Evolutionary conservation across 1,140 invertebrate genomes (phyloP), one percentile per base, ranked within the genome.

Genomic region (Drosophila willistoni): DNA sequence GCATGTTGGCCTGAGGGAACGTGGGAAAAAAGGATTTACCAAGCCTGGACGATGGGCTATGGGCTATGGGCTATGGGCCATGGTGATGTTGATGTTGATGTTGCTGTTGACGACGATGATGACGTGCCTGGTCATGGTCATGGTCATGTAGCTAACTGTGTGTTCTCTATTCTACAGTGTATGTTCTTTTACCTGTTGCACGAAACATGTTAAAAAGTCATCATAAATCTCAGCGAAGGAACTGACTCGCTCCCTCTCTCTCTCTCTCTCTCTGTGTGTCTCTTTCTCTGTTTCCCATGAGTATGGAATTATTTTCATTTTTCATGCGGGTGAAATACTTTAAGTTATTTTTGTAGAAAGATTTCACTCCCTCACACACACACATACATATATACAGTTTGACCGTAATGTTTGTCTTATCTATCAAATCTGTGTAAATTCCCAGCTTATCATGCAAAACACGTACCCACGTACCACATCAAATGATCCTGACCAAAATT

Each of bases 21-120:
- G 87, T 90, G 87, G 87, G 87, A 90, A 90, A 90, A 90, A 90
- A 90, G 86, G 86, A 90, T 90, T 90, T 90, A 86, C 77, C 77
- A 79, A 57, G 68, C 44, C 64, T 60, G 65, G 60, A 39, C 36
- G 36, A 60, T 14, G 36, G 57, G 62, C 56, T 60, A 47, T 72
- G 66, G 62, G 41, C 44, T 2, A 44, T 44, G 42, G n/a, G 14
- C 14, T 2, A 47, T 47, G 14, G 14, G n/a, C n/a, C n/a, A n/a
- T n/a, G n/a, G n/a, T n/a, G n/a, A n/a, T n/a, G n/a, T n/a, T 51
- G 44, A 51, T 5, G 44, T 1, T 14, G 42, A 44, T 6, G 42
- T 7, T 14, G 41, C 12, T 13, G 42, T 7, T 14, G 42, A 44
- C 42, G 42, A 51, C 9, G 44, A 25, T 64, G 71, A 76, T 87